Evolutionary conservation across 2,113 vertebrate genomes (phyloP).

Genomic region (Dolichallabes microphthalmus): DNA sequence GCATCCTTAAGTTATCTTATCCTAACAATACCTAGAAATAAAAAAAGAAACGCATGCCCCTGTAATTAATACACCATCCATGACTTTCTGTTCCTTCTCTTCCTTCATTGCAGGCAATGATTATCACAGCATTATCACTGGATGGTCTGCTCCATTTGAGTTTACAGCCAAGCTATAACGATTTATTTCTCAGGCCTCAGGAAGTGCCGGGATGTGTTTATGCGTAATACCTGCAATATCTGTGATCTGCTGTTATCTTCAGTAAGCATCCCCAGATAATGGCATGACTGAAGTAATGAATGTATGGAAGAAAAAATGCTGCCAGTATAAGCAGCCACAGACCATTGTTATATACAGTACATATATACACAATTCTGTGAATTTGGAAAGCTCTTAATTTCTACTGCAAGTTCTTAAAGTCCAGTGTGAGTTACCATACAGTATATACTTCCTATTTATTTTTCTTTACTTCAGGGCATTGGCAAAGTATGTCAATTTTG

Average conservation of each 20-base stretch:
- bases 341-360: neutral
- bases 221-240: slow-evolving; percentile 6
- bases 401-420: slow-evolving; percentile 59
- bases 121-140: slow-evolving; percentile 11
- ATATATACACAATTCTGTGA: slow-evolving; percentile 40
- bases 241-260: neutral
- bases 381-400: slow-evolving; percentile 57
- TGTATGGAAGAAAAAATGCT: slow-evolving; percentile 40
- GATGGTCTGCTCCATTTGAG: slow-evolving; percentile 20
- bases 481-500: slow-evolving; percentile 67
- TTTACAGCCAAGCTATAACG: slow-evolving; percentile 26
- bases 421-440: slow-evolving; percentile 68
- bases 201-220: slow-evolving; percentile 9
- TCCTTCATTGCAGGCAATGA: slow-evolving; percentile 22
- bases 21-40: slow-evolving; percentile 16
- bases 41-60: slow-evolving; percentile 10
- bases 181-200: slow-evolving; percentile 38
- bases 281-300: slow-evolving; percentile 35
- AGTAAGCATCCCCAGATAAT: neutral
- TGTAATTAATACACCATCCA: slow-evolving; percentile 18
- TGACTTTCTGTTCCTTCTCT: slow-evolving; percentile 6
- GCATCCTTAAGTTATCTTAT: slow-evolving; percentile 13
- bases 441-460: slow-evolving; percentile 69
- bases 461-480: slow-evolving; percentile 65
- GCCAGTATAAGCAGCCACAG: neutral